phyloP scores from a whole-genome alignment of 2,797 vertebrate genomes.

The Poeciliopsis turneri region DNA sequence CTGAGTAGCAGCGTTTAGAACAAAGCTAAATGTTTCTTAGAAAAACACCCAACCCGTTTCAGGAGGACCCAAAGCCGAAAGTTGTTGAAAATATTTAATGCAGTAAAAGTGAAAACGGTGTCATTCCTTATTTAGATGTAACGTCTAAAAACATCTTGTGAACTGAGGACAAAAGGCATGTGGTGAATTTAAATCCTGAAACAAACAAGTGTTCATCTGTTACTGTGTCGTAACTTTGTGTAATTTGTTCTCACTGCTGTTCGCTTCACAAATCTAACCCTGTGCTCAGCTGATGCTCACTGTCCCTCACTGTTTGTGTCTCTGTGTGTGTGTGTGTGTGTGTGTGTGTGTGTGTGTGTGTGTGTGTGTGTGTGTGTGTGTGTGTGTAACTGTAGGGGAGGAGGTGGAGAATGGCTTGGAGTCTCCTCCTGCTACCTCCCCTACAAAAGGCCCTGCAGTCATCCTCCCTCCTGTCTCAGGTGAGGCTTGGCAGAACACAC shows the following conservation, averaged over 20 bases:
- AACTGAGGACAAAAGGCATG: neutral
- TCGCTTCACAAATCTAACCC: slow-evolving; percentile 29
- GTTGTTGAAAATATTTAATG: no score
- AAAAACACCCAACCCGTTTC: neutral
- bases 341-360: slow-evolving; percentile 15
- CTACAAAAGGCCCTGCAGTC: slow-evolving; percentile 78
- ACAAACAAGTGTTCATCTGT: slow-evolving; percentile 3
- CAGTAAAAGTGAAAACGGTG: no score
- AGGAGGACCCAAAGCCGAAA: neutral
- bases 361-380: slow-evolving; percentile 12
- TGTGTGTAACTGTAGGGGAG: slow-evolving; percentile 78
- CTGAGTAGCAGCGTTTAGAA: neutral
- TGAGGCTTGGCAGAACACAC: slow-evolving; percentile 77
- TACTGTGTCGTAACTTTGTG: slow-evolving; percentile 5
- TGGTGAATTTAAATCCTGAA: neutral
- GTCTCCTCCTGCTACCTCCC: slow-evolving; percentile 76
- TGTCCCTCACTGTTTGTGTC: slow-evolving; percentile 37
- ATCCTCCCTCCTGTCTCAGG: slow-evolving; percentile 81
- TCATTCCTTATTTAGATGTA: neutral
- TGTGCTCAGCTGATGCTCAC: slow-evolving; percentile 33
- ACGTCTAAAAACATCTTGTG: neutral
- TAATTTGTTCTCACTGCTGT: slow-evolving; percentile 34
- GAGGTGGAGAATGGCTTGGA: slow-evolving; percentile 80
- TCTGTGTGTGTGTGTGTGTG: slow-evolving; percentile 2
- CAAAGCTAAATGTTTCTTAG: neutral